Evolutionary conservation across 2,888 invertebrate species (phyloP), one percentile per base, ranked within the genome.

Genomic region (Tolmerus cingulatus): DNA sequence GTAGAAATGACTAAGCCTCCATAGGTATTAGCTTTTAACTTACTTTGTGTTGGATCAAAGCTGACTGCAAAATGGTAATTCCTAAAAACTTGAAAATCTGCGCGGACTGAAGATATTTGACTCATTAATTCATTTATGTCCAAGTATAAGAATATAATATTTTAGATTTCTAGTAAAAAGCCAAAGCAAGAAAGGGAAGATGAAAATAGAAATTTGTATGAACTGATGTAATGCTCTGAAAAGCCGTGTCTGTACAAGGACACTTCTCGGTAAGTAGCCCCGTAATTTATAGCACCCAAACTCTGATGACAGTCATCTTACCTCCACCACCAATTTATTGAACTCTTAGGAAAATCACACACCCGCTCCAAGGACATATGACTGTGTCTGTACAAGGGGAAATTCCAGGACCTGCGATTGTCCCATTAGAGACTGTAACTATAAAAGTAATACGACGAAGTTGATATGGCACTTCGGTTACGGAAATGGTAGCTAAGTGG

Each of bases 401-500:
- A 4, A 34, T n/a, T 55, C n/a, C 55, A 57, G 16, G 34, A 37
- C 55, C 34, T 57, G 55, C n/a, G 81, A 82, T 82, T 82, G 34
- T 87, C 55, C 87, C 79, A 79, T 87, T 87, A 87, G 66, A 79
- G 57, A 57, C 66, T 78, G 86, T 84, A 86, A 79, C 86, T 74
- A 87, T 87, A 87, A 87, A 87, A 87, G 87, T 86, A 81, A 87
- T 86, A 82, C 78, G 82, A 74, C 82, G 57, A 86, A 76, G 51
- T 86, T 87, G 82, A 74, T 87, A 77, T 82, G 87, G 87, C 87
- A 88, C 88, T 87, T 88, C 77, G 88, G 85, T 81, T 87, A 79
- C 85, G 88, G 88, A 88, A 88, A 88, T 88, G 86, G 85, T 51
- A 85, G 40, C 79, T 87, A 87, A 88, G 87, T 88, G 87, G 88